These are phyloP conservation scores for Brevimyrus niger DNA, from an alignment of 2,113 vertebrate species.

Conservation along the genomic window DNA sequence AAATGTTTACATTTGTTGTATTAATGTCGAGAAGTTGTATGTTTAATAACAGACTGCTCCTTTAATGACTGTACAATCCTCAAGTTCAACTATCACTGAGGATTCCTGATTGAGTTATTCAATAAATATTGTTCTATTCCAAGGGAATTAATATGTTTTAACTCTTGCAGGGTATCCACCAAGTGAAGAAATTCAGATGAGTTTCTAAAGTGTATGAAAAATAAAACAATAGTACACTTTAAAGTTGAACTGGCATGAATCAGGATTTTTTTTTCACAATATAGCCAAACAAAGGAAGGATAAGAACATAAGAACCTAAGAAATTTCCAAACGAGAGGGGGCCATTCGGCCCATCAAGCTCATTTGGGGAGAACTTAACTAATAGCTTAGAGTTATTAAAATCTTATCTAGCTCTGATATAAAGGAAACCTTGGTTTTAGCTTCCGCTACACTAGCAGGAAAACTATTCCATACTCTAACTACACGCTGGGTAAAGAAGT, in stretches of 20 bases:
- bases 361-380: no score
- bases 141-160: neutral
- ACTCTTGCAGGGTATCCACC: neutral
- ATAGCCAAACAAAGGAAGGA: neutral
- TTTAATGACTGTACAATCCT: neutral
- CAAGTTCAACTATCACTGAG: neutral
- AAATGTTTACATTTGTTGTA: neutral
- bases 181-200: neutral
- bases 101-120: neutral
- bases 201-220: neutral
- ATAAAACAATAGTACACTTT: neutral
- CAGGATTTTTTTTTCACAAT: neutral
- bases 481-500: no score
- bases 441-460: no score
- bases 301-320: no score
- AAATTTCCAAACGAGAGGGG: no score
- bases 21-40: neutral
- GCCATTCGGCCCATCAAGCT: no score
- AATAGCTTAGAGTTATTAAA: no score
- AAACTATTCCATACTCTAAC: no score
- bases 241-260: neutral
- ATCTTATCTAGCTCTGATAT: no score
- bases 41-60: neutral
- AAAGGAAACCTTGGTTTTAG: no score
- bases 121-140: neutral